phyloP scores from a whole-genome alignment of 35 echinoderm and acorn worm species.

The Eucidaris tribuloides region DNA sequence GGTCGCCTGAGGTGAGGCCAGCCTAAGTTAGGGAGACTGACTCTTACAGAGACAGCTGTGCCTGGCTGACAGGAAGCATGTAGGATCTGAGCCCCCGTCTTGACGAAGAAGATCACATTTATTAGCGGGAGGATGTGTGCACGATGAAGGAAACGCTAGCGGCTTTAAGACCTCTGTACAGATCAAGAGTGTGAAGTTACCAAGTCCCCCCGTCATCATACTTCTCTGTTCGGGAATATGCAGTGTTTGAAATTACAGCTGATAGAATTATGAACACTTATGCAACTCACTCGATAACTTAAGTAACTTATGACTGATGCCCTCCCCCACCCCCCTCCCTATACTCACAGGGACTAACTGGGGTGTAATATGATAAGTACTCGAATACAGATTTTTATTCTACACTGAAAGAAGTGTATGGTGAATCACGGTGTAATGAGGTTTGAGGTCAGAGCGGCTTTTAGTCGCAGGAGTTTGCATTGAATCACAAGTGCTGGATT shows the following conservation, averaged over 20 bases:
- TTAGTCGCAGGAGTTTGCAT: background rate
- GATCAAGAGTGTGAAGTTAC: too few relatives aligned
- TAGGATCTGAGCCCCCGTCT: background rate
- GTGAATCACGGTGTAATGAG: conserved; percentile 13
- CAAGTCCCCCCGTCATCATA: too few relatives aligned
- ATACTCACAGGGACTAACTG: background rate
- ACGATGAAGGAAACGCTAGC: background rate
- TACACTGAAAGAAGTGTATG: conserved; percentile 14
- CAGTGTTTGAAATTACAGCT: too few relatives aligned
- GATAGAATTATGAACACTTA: too few relatives aligned
- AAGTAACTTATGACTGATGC: too few relatives aligned
- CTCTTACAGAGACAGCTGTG: conserved; percentile 24
- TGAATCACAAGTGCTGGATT: background rate
- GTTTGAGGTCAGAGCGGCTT: conserved; percentile 17
- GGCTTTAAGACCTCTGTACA: background rate
- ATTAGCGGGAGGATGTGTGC: background rate
- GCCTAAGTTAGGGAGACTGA: background rate
- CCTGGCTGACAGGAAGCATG: background rate
- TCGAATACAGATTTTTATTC: conserved; percentile 15
- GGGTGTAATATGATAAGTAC: conserved; percentile 18
- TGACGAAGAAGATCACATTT: background rate
- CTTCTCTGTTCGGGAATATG: too few relatives aligned
- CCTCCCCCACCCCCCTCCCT: background rate
- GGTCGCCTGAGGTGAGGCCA: conserved; percentile 14
- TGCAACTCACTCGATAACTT: too few relatives aligned